Percentiles rank a stretch among this genome's conserved stretches.
These are phyloP conservation scores for Cephonodes hylas DNA, from an alignment of 2,888 invertebrate species.

Conservation along the genomic window DNA sequence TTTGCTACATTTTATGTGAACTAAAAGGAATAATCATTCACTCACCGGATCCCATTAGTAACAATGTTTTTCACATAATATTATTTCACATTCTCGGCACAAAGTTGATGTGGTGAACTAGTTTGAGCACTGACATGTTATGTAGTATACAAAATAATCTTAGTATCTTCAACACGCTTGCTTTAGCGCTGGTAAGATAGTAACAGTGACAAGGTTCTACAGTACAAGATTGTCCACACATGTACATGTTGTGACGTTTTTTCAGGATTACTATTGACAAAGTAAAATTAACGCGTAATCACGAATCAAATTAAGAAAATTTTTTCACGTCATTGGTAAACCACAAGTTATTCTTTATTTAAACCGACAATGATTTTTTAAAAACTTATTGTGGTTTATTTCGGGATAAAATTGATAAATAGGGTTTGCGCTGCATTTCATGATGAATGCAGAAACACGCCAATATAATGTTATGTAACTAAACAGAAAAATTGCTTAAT, in stretches of 20 bases:
- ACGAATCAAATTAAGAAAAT: too few relatives aligned
- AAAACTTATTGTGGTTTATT: too few relatives aligned
- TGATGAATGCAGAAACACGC: too few relatives aligned
- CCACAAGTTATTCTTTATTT: too few relatives aligned
- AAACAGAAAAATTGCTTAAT: too few relatives aligned
- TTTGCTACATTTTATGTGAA: not conserved
- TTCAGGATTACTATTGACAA: too few relatives aligned
- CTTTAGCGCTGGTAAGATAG: slow-evolving; percentile 40
- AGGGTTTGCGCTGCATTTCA: too few relatives aligned
- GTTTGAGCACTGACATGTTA: slow-evolving; percentile 15
- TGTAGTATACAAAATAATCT: not conserved
- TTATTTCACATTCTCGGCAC: slow-evolving; percentile 29
- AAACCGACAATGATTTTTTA: too few relatives aligned
- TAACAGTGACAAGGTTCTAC: slow-evolving; percentile 31
- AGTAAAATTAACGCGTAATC: too few relatives aligned
- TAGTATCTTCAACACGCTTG: slow-evolving; percentile 2
- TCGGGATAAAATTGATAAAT: too few relatives aligned
- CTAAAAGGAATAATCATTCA: slow-evolving; percentile 10
- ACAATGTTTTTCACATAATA: slow-evolving; percentile 41
- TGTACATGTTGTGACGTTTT: slow-evolving; percentile 37
- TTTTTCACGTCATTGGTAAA: too few relatives aligned
- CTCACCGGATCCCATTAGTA: slow-evolving; percentile 57
- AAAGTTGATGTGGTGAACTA: not conserved
- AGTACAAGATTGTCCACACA: slow-evolving; percentile 28
- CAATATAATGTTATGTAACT: too few relatives aligned